Evolutionary conservation across 2,888 invertebrate species (phyloP).

Genomic region (Crepidodera aurea): DNA sequence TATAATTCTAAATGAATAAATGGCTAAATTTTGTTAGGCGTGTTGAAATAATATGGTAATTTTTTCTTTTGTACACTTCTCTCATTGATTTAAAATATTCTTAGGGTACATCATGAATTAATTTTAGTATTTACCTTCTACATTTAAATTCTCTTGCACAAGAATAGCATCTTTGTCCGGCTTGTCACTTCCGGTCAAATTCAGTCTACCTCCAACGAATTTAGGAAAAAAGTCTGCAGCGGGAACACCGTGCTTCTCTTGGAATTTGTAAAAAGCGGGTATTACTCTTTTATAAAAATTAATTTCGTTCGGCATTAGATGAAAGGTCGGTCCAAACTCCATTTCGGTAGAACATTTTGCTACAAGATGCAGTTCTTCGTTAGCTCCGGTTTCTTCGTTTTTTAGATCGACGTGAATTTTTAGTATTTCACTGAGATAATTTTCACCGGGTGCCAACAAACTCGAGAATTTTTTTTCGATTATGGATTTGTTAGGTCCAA

Average conservation of each 20-base stretch:
- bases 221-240: slow-evolving; percentile 59
- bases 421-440: background rate
- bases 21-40: too few species aligned
- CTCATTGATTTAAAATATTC: too few species aligned
- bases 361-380: background rate
- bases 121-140: slow-evolving; percentile 27
- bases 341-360: background rate
- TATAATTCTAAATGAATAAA: too few species aligned
- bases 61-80: too few species aligned
- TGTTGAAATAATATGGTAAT: too few species aligned
- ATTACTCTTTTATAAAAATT: background rate
- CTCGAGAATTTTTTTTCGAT: background rate
- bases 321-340: background rate
- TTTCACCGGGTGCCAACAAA: background rate
- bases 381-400: background rate
- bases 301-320: background rate
- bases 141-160: slow-evolving; percentile 63
- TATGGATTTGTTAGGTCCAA: slow-evolving; percentile 1
- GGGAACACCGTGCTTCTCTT: background rate
- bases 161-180: slow-evolving; percentile 63
- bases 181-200: slow-evolving; percentile 25
- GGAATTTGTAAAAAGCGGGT: background rate
- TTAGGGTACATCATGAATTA: too few species aligned
- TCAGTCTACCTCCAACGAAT: slow-evolving; percentile 58
- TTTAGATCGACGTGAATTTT: background rate